Evolutionary conservation across 2,888 invertebrate genomes (phyloP).

Genomic region (Agrotis exclamationis): DNA sequence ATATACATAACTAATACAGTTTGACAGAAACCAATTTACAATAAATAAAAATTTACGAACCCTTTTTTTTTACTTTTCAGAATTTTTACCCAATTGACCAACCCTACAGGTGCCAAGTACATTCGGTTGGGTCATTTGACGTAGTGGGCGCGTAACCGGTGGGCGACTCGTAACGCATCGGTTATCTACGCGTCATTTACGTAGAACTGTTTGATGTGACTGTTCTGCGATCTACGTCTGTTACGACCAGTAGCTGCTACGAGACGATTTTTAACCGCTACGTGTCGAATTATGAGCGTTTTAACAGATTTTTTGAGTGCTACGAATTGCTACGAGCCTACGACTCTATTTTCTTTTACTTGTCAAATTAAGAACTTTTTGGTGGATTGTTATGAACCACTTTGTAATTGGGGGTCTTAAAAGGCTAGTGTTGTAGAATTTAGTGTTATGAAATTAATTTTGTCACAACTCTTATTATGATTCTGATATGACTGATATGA

Average conservation of each 20-base stretch:
- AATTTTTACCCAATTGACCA: constrained; percentile 9
- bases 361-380: neutral
- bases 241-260: constrained; percentile 31
- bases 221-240: constrained; percentile 4
- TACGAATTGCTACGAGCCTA: neutral
- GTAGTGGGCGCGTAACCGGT: constrained; percentile 72
- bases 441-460: too few relatives aligned
- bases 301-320: constrained; percentile 6
- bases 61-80: too few relatives aligned
- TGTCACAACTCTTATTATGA: too few relatives aligned
- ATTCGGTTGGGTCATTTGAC: constrained; percentile 53
- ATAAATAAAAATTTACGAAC: too few relatives aligned
- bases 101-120: constrained; percentile 50
- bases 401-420: too few relatives aligned
- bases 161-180: constrained; percentile 70
- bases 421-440: too few relatives aligned
- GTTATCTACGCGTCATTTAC: constrained; percentile 73
- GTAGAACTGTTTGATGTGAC: constrained; percentile 62
- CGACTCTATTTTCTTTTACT: neutral
- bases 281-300: constrained; percentile 33
- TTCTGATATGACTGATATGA: too few relatives aligned
- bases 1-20: too few relatives aligned
- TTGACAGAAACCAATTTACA: too few relatives aligned
- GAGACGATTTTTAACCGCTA: constrained; percentile 37
- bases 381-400: too few relatives aligned